These are phyloP conservation scores for Phaethornis superciliosus DNA, from an alignment of 2,113 vertebrate species.

Conservation along the genomic window DNA sequence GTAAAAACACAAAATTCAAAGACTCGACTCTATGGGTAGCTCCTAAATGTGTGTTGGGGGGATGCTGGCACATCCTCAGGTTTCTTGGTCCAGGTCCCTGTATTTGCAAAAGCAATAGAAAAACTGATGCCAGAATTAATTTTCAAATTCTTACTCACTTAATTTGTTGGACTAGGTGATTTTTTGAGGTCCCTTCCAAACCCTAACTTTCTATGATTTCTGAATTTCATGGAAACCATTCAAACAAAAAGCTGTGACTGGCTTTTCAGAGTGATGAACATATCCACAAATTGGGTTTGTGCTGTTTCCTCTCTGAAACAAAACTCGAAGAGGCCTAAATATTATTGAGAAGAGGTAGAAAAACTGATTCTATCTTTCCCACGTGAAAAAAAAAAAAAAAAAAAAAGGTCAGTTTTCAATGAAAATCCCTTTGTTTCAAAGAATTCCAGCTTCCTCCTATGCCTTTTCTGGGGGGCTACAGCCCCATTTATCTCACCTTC, in stretches of 20 bases:
- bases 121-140: neutral
- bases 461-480: fast-evolving
- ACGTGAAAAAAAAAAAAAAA: neutral
- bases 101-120: neutral
- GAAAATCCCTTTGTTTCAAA: neutral
- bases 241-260: fast-evolving
- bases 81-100: neutral
- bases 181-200: no score
- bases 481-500: neutral
- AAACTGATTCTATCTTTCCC: neutral
- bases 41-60: neutral
- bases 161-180: no score
- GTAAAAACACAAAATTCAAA: neutral
- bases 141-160: neutral
- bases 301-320: neutral
- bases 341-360: neutral
- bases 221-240: neutral
- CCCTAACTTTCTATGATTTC: no score
- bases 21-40: fast-evolving
- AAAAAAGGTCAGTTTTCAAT: neutral
- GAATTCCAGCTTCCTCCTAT: neutral
- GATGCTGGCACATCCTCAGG: neutral
- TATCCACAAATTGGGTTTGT: fast-evolving
- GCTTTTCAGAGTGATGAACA: neutral
- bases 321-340: neutral